Percentiles rank a stretch among this genome's conserved stretches.
Conservation (phyloP, 1,140 invertebrate species). For the Hylaeus volcanicus region DNA sequence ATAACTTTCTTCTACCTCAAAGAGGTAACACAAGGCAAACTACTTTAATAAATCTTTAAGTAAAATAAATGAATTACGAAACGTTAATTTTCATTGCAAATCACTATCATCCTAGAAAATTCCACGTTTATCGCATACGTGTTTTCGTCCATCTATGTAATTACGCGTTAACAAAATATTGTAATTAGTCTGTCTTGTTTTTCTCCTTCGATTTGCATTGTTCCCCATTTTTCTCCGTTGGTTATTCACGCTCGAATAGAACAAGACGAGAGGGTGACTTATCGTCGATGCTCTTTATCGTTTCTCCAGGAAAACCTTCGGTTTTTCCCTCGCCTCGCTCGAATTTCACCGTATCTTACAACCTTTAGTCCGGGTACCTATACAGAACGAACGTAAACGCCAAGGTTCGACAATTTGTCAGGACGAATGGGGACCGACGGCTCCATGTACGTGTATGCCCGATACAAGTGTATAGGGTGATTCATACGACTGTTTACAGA, state of each 20-base stretch:
- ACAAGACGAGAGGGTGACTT: constrained; percentile 6
- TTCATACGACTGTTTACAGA: constrained; percentile 22
- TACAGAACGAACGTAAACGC: constrained; percentile 49
- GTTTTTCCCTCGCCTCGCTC: constrained; percentile 36
- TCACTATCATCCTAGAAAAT: too few relatives aligned
- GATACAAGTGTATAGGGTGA: constrained; percentile 11
- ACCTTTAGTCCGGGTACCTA: constrained; percentile 57
- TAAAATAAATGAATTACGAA: too few relatives aligned
- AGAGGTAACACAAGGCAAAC: too few relatives aligned
- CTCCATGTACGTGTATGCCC: background rate
- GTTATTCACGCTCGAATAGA: background rate
- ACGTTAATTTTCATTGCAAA: too few relatives aligned
- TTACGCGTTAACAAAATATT: background rate
- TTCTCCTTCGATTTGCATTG: too few relatives aligned
- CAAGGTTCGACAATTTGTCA: constrained; percentile 61
- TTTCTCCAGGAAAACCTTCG: constrained; percentile 21
- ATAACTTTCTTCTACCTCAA: too few relatives aligned
- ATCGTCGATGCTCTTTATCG: constrained; percentile 44
- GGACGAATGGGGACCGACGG: constrained; percentile 19
- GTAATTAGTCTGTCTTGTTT: too few relatives aligned
- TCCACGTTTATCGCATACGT: too few relatives aligned
- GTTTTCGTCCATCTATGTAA: too few relatives aligned
- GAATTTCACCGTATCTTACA: constrained; percentile 57
- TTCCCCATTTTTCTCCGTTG: background rate
- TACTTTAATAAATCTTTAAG: too few relatives aligned